A percentile compares a stretch with the other conserved stretches of the same genome.
Evolutionary conservation across 2,797 vertebrate genomes (phyloP).

Genomic region (Adelosebastes latens): DNA sequence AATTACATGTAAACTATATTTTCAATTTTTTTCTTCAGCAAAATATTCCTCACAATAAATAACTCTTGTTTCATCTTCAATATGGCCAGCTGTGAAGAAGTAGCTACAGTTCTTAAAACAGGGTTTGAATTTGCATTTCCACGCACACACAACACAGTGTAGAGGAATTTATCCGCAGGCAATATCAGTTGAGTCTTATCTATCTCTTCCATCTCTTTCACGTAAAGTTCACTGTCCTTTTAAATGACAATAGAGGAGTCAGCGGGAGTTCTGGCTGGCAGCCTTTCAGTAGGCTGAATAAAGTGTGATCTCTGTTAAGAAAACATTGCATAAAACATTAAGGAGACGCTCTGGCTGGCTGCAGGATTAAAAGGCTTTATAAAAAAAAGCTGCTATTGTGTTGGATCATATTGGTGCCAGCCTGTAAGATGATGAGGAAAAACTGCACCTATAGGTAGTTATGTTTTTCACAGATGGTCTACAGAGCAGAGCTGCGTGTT

Average conservation of each 20-base stretch:
- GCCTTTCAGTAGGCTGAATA: slow-evolving; percentile 58
- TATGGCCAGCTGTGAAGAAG: background rate
- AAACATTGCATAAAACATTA: slow-evolving; percentile 75
- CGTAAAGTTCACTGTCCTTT: slow-evolving; percentile 67
- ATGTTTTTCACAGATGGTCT: background rate
- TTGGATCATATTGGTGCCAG: slow-evolving; percentile 7
- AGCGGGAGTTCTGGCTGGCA: slow-evolving; percentile 37
- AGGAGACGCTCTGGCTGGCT: slow-evolving; percentile 69
- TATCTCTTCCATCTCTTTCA: slow-evolving; percentile 75
- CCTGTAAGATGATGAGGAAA: background rate
- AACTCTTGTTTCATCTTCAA: background rate
- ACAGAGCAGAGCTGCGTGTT: background rate
- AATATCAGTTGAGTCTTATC: slow-evolving; percentile 60
- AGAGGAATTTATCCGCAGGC: slow-evolving; percentile 72
- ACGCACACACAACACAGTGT: slow-evolving; percentile 5
- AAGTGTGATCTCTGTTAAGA: slow-evolving; percentile 71
- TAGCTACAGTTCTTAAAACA: background rate
- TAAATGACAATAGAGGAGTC: slow-evolving; percentile 73
- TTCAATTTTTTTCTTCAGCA: background rate
- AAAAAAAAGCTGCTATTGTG: slow-evolving; percentile 25
- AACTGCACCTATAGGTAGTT: background rate
- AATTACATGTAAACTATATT: background rate
- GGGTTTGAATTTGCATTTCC: slow-evolving; percentile 22
- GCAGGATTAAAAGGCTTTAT: slow-evolving; percentile 44
- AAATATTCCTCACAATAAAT: background rate